Percentiles rank a stretch among this genome's conserved stretches.
These are phyloP conservation scores for Psephotus haematonotus DNA, from an alignment of 2,113 vertebrate genomes.

Conservation along the genomic window DNA sequence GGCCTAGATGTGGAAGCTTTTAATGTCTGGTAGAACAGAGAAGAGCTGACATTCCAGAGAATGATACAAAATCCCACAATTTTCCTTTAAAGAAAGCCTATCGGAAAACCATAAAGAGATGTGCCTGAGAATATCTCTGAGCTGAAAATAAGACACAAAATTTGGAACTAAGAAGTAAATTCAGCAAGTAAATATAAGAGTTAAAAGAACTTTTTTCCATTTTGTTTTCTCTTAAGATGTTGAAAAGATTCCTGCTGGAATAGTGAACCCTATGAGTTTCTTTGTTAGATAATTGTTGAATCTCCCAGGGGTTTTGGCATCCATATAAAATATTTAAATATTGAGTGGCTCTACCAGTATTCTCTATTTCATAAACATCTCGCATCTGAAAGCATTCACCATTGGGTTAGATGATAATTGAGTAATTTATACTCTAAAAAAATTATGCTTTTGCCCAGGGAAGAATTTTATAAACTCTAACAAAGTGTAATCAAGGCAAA, in stretches of 20 bases:
- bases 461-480: not conserved
- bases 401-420: not conserved
- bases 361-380: not conserved
- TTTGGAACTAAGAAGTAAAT: not conserved
- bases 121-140: not conserved
- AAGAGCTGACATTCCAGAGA: not conserved
- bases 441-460: not conserved
- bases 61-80: not conserved
- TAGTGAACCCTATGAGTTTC: fast-evolving
- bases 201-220: not conserved
- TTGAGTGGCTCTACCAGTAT: not conserved
- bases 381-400: not conserved
- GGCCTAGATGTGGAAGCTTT: not conserved
- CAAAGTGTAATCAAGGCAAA: not conserved
- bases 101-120: not conserved
- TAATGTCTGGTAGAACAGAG: not conserved
- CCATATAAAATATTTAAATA: not conserved
- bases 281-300: not conserved
- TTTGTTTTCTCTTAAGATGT: not conserved
- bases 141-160: not conserved
- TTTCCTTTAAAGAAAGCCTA: not conserved
- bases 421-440: not conserved
- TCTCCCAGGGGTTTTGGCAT: not conserved
- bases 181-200: not conserved
- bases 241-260: not conserved